These are phyloP conservation scores for Emys orbicularis DNA, from an alignment of 2,797 vertebrate species.

Conservation along the genomic window DNA sequence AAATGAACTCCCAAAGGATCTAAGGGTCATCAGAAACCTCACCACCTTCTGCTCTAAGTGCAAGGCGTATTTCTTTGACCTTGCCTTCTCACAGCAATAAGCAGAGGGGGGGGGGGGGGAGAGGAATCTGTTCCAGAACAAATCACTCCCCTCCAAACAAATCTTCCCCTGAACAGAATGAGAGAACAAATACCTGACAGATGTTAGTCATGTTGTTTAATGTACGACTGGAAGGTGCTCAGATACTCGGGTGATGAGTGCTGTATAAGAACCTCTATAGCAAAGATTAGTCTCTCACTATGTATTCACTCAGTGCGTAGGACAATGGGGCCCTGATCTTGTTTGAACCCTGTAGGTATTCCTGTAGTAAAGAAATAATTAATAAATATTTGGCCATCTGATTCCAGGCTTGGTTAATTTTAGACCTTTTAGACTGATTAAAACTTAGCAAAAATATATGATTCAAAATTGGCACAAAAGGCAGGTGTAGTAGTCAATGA, in stretches of 20 bases:
- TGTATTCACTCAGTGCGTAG: background rate
- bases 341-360: background rate
- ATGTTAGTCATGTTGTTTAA: too few relatives aligned
- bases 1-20: too few relatives aligned
- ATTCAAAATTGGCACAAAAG: background rate
- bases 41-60: too few relatives aligned
- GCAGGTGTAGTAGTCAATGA: background rate
- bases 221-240: too few relatives aligned
- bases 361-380: fast-evolving
- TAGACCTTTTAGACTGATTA: background rate
- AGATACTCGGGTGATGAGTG: background rate
- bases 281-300: background rate
- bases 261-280: background rate
- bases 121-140: too few relatives aligned
- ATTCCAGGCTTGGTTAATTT: background rate
- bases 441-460: background rate
- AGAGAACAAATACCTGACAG: too few relatives aligned
- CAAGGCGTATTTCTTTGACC: too few relatives aligned
- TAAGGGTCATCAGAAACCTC: too few relatives aligned
- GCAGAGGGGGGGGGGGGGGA: too few relatives aligned
- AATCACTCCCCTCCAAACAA: too few relatives aligned
- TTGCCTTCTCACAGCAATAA: too few relatives aligned
- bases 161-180: too few relatives aligned
- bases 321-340: background rate
- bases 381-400: background rate